Conservation (phyloP, 1,140 invertebrate genomes). For the Nephila pilipes region DNA sequence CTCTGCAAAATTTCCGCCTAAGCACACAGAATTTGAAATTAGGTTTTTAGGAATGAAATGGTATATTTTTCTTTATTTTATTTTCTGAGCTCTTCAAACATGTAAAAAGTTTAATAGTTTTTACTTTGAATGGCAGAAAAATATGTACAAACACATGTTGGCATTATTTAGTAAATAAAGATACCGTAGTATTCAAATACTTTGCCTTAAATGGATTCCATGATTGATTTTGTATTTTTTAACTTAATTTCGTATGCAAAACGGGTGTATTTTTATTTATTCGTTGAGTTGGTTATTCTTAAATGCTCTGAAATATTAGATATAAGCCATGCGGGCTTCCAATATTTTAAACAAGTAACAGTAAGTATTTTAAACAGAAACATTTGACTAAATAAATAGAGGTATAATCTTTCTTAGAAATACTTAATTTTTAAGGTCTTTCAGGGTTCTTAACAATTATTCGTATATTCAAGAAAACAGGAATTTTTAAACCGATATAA, state of each 20-base stretch:
- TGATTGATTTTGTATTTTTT: not conserved
- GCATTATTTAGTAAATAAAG: not conserved
- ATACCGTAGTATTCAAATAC: not conserved
- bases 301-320: not conserved
- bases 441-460: no score
- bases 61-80: not conserved
- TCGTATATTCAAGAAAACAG: no score
- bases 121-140: not conserved
- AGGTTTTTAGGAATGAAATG: not conserved
- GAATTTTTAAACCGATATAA: no score
- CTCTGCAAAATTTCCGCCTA: not conserved
- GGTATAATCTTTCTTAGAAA: no score
- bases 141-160: not conserved
- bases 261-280: not conserved
- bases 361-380: no score
- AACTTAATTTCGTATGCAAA: not conserved
- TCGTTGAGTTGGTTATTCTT: not conserved
- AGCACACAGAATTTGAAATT: constrained; percentile 24
- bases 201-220: not conserved
- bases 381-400: no score
- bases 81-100: not conserved
- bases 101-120: not conserved
- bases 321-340: no score
- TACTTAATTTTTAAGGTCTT: no score
- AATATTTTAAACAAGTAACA: no score